Evolutionary conservation across 2,888 invertebrate genomes (phyloP), one percentile per base, ranked within the genome.

Genomic region (Aproaerema taeniolella): DNA sequence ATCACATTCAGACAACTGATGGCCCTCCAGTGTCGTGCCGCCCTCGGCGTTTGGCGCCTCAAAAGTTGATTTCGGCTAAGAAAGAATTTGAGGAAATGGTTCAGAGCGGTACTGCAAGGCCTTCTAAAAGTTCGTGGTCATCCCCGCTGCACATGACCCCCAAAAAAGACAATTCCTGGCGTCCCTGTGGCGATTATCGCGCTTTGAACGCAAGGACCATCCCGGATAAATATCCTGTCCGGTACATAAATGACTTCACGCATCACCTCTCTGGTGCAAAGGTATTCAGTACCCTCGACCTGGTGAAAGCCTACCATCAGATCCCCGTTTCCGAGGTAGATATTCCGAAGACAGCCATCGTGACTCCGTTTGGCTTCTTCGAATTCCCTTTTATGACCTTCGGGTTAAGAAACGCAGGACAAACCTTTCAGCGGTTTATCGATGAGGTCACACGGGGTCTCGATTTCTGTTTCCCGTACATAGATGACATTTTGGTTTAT

Each of bases 351-450:
- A 43, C 38, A 8, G 38, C 38, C 2, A 38, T 38, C 9, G 16
- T 28, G 2, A 39, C 63, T 0, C 60, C 67, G 0, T 61, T 62
- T 34, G 61, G 61, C 1, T 37, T 65, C 3, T 63, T 46, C 31
- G 63, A 77, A 39, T 71, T 64, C 34, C 41, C 46, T 0, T 39
- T 20, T 2, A 63, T 67, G 61, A 46, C 50, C 0, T 76, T 73
- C 31, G 73, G 75, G 0, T 47, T 78, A 0, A 38, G 67, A 0
- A 77, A 79, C 41, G 73, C 75, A 0, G 68, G 60, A 0, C 70
- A 74, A 39, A 67, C 69, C 0, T 61, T 78, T 41, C 72, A 74
- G 38, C 50, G 67, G 0, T 71, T 70, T 28, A 61, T 74, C 16
- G 55, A 69, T 31, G 47, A 57, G 13, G 52, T 66, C 0, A 11